phyloP scores from a whole-genome alignment of 2,113 vertebrate species.

The Baryphthengus martii region DNA sequence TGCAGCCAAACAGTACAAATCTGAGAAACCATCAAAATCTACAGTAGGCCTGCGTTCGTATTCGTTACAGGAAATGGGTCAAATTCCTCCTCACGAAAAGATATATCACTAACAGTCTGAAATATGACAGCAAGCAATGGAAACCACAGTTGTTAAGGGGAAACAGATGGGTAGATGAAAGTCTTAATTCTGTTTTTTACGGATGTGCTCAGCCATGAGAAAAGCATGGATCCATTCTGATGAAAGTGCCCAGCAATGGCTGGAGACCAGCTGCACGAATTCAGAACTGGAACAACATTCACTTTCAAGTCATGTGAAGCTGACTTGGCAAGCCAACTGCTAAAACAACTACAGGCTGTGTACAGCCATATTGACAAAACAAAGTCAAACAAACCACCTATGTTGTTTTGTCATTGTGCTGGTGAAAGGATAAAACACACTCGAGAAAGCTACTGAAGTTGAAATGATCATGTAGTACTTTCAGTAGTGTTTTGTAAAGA shows the following conservation, averaged over 20 bases:
- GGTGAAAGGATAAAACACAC: fast-evolving
- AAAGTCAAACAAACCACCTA: fast-evolving
- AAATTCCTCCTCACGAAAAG: neutral
- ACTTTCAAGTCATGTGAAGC: neutral
- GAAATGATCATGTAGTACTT: neutral
- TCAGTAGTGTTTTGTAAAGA: neutral
- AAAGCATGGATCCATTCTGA: fast-evolving
- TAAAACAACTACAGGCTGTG: neutral
- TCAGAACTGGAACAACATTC: neutral
- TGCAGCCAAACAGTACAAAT: neutral
- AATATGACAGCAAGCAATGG: neutral
- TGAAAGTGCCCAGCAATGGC: neutral
- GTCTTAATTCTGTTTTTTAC: neutral
- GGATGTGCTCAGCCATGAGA: neutral
- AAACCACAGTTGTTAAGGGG: neutral
- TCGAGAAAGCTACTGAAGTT: neutral
- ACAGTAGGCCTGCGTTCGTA: neutral
- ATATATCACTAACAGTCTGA: neutral
- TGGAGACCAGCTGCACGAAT: neutral
- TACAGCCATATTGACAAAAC: neutral
- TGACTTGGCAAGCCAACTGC: neutral
- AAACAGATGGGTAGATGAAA: neutral
- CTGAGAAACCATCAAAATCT: neutral
- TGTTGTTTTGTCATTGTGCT: neutral
- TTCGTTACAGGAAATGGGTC: neutral